phyloP scores from a whole-genome alignment of 2,113 vertebrate genomes.

The Climacteris rufus region DNA sequence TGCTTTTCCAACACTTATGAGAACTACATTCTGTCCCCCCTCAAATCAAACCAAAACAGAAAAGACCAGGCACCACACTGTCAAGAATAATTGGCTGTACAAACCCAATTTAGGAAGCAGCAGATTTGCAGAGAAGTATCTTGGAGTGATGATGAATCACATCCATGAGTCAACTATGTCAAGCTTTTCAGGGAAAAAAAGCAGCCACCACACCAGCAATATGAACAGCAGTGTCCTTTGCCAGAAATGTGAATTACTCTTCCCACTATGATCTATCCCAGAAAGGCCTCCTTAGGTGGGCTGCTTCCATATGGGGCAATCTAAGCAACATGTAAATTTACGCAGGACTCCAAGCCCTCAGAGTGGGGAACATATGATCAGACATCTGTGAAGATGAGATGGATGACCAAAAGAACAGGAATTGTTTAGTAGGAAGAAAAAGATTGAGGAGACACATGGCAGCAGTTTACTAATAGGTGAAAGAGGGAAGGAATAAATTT shows the following conservation, averaged over 20 bases:
- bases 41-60: background rate
- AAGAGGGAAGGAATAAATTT: background rate
- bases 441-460: background rate
- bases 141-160: constrained; percentile 50
- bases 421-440: background rate
- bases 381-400: background rate
- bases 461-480: background rate
- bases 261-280: background rate
- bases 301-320: background rate
- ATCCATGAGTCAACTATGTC: background rate
- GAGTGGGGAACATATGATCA: background rate
- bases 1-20: background rate
- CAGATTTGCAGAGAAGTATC: constrained; percentile 35
- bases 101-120: constrained; percentile 35
- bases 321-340: background rate
- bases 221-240: background rate
- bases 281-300: background rate
- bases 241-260: background rate
- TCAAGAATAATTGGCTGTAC: constrained; percentile 31
- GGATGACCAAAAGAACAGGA: background rate
- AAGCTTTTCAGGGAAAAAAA: background rate
- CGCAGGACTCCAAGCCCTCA: background rate
- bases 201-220: background rate
- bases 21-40: background rate
- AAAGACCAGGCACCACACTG: constrained; percentile 20